Evolutionary conservation across 37 sponge, comb jelly and placozoan species (phyloP), one percentile per base, ranked within the genome.

Genomic region (Crambe crambe): DNA sequence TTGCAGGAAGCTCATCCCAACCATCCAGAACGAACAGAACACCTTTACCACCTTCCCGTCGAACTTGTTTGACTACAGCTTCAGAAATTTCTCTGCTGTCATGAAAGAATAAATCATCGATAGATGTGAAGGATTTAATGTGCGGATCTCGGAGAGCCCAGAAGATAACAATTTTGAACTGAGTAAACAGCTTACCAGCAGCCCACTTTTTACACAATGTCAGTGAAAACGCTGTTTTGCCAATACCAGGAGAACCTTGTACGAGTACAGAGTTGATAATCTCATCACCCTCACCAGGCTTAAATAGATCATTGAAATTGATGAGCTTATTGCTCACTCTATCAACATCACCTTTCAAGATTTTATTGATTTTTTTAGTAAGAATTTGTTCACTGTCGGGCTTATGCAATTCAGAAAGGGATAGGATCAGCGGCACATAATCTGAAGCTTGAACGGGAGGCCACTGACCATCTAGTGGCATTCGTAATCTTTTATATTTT

Each of bases 1-100:
- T 23, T 17, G 73, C 3, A 22, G 73, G 73, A 41, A 72, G 73
- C 29, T 72, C 73, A 30, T 72, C 73, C 73, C 73, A 72, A 23
- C 73, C 73, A 44, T 72, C 73, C 26, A 72, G 22, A 3, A 72
- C 56, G 4, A 21, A 72, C 56, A 72, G 56, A 22, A 72, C 73
- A 44, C 73, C 73, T 44, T 72, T 43, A 4, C 73, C 73, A 72
- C 31, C 56, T 5, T 43, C 31, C 4, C 27, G 5, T 44, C 25
- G 18, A 23, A 72, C 31, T 25, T 22, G 5, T 22, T 18, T 21
- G 4, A 22, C 73, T 23, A 72, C 56, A 22, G n/a, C 26, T 31
- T 41, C 8, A 22, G 73, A 21, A 12, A 72, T 26, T n/a, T 21
- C 73, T 43, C 4, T 26, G 30, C 31, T 43, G 4, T 43, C 27